These are phyloP conservation scores for Platichthys stellatus DNA, from an alignment of 2,113 vertebrate species.

Conservation along the genomic window DNA sequence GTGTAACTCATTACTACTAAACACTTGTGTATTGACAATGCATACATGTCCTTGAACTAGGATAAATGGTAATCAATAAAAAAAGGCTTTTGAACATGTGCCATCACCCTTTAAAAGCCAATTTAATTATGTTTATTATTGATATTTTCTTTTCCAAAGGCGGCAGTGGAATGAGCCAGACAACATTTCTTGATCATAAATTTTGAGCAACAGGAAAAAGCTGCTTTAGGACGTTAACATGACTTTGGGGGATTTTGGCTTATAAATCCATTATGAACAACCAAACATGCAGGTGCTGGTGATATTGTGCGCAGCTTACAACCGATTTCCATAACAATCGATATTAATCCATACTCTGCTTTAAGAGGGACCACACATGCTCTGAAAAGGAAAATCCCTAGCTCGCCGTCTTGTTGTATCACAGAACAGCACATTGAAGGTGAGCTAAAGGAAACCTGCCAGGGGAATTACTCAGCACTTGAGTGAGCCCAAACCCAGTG, in stretches of 20 bases:
- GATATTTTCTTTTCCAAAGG: background rate
- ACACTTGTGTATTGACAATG: conserved; percentile 25
- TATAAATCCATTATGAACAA: background rate
- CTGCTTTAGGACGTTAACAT: background rate
- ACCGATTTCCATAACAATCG: conserved; percentile 4
- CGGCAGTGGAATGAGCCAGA: background rate
- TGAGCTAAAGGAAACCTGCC: conserved; percentile 4
- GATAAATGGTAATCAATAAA: conserved; percentile 20
- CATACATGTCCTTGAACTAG: background rate
- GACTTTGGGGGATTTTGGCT: background rate
- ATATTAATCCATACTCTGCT: conserved; percentile 18
- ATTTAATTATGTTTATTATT: background rate
- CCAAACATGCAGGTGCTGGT: background rate
- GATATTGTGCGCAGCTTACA: background rate
- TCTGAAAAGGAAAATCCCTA: background rate
- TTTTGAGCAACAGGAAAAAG: background rate
- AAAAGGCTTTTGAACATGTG: background rate
- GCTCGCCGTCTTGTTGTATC: background rate
- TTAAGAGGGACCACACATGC: conserved; percentile 6
- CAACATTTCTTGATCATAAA: background rate
- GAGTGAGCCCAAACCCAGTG: conserved; percentile 16
- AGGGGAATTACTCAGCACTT: background rate
- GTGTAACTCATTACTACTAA: conserved; percentile 17
- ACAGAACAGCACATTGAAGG: conserved; percentile 3
- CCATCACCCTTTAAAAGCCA: background rate